Evolutionary conservation across 2,113 vertebrate species (phyloP), one percentile per base, ranked within the genome.

Genomic region (Lanius collurio): DNA sequence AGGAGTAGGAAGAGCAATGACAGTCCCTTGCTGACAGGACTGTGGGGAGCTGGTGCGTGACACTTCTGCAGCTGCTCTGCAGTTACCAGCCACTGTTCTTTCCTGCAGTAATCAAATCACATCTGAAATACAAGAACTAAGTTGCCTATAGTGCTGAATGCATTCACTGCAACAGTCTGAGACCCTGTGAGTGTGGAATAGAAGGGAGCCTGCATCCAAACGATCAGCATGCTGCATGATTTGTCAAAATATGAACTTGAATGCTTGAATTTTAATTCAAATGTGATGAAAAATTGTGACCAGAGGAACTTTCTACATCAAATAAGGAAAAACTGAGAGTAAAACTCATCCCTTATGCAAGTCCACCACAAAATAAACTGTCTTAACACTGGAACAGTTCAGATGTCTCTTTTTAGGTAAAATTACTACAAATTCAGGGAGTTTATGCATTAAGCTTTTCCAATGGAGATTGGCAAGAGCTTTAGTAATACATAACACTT

Each of bases 51-150:
- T 73, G 77, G 10, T 59, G 69, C 31, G 9, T 67, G 82, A 53
- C 42, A 63, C 39, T 70, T 20, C 42, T 91, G 87, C 87, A 90
- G 75, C 75, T 63, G 60, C 82, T 91, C 70, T 88, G 91, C 2
- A 75, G 50, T 26, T 27, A 47, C 50, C 64, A 77, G 31, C 0
- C 0, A 18, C 50, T 55, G 22, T 2, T 60, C 59, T 47, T 69
- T 64, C 49, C 87, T 93, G 95, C 94, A 94, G 79, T 59, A 46
- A 90, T 59, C 89, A 83, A 68, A 90, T 63, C 86, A 47, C 86
- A 78, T 62, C 39, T 80, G 63, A 92, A 70, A 83, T 18, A 56
- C 47, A 60, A 89, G 28, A 89, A 84, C 49, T 82, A 82, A 95
- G 93, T 89, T 89, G 76, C 64, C 64, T 46, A 64, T 81, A 23